phyloP scores from a whole-genome alignment of 2,888 invertebrate species.

The Hirtodrosophila histrioides region DNA sequence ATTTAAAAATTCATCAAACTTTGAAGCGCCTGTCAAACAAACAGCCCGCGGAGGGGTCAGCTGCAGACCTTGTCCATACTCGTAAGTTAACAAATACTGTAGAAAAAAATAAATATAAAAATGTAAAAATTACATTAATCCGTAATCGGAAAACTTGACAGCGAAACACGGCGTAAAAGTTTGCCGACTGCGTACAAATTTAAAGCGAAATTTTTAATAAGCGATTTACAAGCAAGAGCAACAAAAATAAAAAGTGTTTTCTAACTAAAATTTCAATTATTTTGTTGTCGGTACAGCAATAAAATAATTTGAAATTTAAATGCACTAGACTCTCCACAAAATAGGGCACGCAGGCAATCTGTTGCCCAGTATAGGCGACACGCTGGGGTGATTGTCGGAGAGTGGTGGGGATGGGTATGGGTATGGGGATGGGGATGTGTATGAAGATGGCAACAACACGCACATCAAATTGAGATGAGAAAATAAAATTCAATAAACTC shows the following conservation, averaged over 20 bases:
- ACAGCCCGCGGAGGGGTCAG: conserved; percentile 59
- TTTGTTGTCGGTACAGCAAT: conserved; percentile 56
- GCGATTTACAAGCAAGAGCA: conserved; percentile 70
- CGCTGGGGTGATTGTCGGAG: conserved; percentile 32
- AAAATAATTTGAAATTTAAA: conserved; percentile 78
- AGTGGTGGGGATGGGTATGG: conserved; percentile 9
- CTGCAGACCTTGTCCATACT: conserved; percentile 24
- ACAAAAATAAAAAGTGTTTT: conserved; percentile 60
- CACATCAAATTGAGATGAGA: conserved; percentile 77
- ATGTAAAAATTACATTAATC: conserved; percentile 78
- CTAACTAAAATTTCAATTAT: conserved; percentile 78
- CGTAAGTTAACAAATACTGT: conserved; percentile 32
- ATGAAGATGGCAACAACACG: conserved; percentile 38
- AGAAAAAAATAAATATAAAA: conserved; percentile 33
- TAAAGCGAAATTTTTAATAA: conserved; percentile 66
- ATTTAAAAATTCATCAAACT: conserved; percentile 80
- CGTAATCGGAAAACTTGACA: conserved; percentile 81
- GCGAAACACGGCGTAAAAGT: conserved; percentile 55
- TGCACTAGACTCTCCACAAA: conserved; percentile 49
- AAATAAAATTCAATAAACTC: conserved; percentile 80
- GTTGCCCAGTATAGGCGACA: conserved; percentile 53
- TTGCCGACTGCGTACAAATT: conserved; percentile 57
- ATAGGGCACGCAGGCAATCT: conserved; percentile 61
- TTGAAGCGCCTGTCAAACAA: conserved; percentile 70
- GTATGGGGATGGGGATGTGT: background rate